These are phyloP conservation scores for Drosophila monieri DNA, from an alignment of 2,888 invertebrate genomes.

Conservation along the genomic window DNA sequence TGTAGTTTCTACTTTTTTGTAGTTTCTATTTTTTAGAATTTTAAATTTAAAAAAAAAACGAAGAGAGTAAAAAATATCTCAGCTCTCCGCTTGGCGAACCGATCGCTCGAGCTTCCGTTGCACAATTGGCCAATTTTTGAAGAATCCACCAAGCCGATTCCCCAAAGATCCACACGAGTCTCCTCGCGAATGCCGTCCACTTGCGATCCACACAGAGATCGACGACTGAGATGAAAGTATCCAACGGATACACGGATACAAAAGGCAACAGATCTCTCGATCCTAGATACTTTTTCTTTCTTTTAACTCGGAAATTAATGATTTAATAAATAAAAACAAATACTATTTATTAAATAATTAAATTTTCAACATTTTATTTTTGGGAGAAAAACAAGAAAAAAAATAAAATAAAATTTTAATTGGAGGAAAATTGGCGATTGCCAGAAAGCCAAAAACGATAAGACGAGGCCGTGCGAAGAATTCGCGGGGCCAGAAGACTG, in stretches of 20 bases:
- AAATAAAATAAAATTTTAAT: conserved; percentile 67
- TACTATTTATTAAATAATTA: too few relatives aligned
- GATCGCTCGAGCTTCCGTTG: conserved; percentile 75
- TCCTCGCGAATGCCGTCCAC: neutral
- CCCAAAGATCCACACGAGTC: conserved; percentile 3
- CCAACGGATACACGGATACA: too few relatives aligned
- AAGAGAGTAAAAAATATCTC: neutral
- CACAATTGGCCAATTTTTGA: conserved; percentile 62
- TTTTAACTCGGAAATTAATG: too few relatives aligned
- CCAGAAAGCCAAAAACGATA: conserved; percentile 24
- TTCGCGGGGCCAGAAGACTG: conserved; percentile 6
- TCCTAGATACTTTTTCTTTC: too few relatives aligned
- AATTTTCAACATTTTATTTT: conserved; percentile 11
- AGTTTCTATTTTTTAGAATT: conserved; percentile 3
- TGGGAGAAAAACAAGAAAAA: too few relatives aligned
- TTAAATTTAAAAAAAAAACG: neutral
- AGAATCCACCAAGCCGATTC: conserved; percentile 11
- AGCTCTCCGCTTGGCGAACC: conserved; percentile 46
- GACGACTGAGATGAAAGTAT: too few relatives aligned
- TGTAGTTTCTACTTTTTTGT: too few relatives aligned
- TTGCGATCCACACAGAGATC: neutral
- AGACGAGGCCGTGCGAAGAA: conserved; percentile 15
- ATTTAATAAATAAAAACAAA: too few relatives aligned
- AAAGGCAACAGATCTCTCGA: too few relatives aligned
- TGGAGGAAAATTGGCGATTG: conserved; percentile 54